A percentile compares a stretch with the other conserved stretches of the same genome.
Conservation (phyloP, 2,113 vertebrate species). For the Vulpes lagopus region DNA sequence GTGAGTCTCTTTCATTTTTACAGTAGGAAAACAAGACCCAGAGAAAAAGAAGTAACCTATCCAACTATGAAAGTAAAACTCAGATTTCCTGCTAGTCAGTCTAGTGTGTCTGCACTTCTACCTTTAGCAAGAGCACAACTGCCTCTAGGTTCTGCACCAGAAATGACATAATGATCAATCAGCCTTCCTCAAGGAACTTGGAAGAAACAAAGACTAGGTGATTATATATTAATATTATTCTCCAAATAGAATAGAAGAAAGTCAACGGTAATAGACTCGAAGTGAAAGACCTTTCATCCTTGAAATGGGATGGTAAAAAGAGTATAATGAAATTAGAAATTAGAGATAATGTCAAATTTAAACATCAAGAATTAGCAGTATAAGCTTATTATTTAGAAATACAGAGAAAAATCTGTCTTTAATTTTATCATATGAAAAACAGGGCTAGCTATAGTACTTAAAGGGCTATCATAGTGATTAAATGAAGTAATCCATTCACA, state of each 20-base stretch:
- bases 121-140: neutral
- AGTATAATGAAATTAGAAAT: neutral
- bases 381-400: conserved; percentile 19
- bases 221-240: conserved; percentile 36
- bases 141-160: neutral
- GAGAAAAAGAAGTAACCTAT: conserved; percentile 41
- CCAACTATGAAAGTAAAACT: neutral
- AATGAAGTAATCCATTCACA: neutral
- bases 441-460: neutral
- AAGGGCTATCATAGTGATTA: neutral
- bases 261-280: neutral
- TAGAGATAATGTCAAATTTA: neutral
- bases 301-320: neutral
- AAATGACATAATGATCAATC: conserved; percentile 2
- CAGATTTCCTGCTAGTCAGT: neutral
- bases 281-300: neutral
- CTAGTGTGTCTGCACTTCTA: neutral
- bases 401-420: neutral
- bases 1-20: conserved; percentile 39
- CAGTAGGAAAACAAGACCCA: conserved; percentile 31
- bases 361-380: conserved; percentile 18
- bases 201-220: conserved; percentile 14
- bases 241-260: conserved; percentile 21
- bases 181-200: neutral
- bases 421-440: neutral